phyloP scores from a whole-genome alignment of 1,140 invertebrate species.

The Philotrypesis tridentata region DNA sequence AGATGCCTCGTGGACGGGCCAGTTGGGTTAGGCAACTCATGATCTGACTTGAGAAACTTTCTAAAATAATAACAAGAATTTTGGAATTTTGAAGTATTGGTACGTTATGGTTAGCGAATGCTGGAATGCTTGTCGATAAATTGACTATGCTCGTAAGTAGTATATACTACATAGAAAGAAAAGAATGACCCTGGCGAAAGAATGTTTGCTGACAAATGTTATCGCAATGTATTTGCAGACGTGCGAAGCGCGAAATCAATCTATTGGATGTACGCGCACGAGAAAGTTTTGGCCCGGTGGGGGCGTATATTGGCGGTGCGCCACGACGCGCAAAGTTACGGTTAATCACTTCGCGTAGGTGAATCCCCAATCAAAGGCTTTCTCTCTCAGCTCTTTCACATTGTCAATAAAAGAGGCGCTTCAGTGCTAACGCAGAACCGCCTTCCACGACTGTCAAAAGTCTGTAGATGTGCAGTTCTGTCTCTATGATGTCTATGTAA shows the following conservation, averaged over 20 bases:
- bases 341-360: conserved; percentile 17
- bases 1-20: too few relatives aligned
- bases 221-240: not conserved
- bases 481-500: not conserved
- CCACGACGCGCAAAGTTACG: not conserved
- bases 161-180: too few relatives aligned
- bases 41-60: too few relatives aligned
- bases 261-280: not conserved
- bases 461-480: not conserved
- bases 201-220: too few relatives aligned
- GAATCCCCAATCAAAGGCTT: conserved; percentile 38
- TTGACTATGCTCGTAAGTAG: too few relatives aligned
- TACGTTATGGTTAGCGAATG: too few relatives aligned
- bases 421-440: not conserved
- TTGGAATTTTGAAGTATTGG: too few relatives aligned
- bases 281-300: not conserved
- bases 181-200: too few relatives aligned
- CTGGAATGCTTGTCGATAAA: too few relatives aligned
- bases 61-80: too few relatives aligned
- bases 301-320: not conserved
- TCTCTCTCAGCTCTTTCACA: not conserved
- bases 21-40: too few relatives aligned
- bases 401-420: conserved; percentile 25
- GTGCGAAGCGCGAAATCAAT: not conserved
- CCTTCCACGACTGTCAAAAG: not conserved